Evolutionary conservation across 2,797 vertebrate species (phyloP).

Genomic region (Hemibagrus guttatus): DNA sequence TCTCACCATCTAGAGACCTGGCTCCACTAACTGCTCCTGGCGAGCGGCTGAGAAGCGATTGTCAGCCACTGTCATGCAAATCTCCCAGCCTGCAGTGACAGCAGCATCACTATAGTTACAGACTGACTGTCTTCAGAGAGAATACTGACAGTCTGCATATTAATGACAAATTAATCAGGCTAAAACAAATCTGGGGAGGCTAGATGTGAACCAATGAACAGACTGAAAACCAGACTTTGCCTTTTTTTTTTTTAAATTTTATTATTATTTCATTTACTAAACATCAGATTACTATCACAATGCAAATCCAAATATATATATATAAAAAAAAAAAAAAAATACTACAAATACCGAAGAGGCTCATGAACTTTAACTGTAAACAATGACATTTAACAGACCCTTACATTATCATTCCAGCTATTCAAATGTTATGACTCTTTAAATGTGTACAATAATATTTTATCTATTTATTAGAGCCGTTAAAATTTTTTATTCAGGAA

Average conservation of each 20-base stretch:
- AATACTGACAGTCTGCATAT: slow-evolving; percentile 56
- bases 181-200: slow-evolving; percentile 42
- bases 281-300: background rate
- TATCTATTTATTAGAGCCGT: background rate
- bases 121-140: slow-evolving; percentile 48
- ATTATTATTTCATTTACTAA: background rate
- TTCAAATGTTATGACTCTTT: background rate
- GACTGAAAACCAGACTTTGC: slow-evolving; percentile 39
- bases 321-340: background rate
- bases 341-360: background rate
- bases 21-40: slow-evolving; percentile 53
- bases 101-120: slow-evolving; percentile 57
- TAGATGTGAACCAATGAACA: slow-evolving; percentile 29
- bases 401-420: background rate
- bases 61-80: slow-evolving; percentile 58
- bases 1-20: slow-evolving; percentile 52
- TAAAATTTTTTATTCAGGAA: background rate
- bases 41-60: slow-evolving; percentile 55
- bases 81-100: slow-evolving; percentile 50
- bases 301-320: background rate
- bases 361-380: background rate
- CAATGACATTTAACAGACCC: background rate
- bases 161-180: slow-evolving; percentile 58
- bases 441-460: background rate
- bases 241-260: slow-evolving; percentile 1